Evolutionary conservation across 2,888 invertebrate genomes (phyloP), one percentile per base, ranked within the genome.

Genomic region (Pachymerium ferrugineum): DNA sequence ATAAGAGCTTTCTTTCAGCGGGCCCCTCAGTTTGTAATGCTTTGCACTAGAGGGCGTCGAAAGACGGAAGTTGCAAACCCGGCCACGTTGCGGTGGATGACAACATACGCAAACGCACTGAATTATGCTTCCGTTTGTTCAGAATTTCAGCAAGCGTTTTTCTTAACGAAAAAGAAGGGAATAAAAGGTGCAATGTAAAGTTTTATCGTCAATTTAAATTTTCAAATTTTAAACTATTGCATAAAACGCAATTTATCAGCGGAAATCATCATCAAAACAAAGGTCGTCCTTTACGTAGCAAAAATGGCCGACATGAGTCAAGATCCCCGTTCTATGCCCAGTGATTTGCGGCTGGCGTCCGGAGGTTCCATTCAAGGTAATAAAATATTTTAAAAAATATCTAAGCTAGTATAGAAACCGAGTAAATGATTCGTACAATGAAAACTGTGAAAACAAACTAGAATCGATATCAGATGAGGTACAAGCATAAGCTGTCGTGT

Each of bases 41-140:
- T 2, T 8, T 5, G 4, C 47, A 54, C 47, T 10, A 54, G 47
- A n/a, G 19, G 14, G 16, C 47, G 10, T 22, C 16, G 12, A n/a
- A 62, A 25, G 16, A 12, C 38, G 38, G 38, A 38, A 38, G 6
- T 14, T n/a, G 38, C 4, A 38, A 38, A 38, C 12, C 38, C 62
- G 62, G 62, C 62, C 62, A 62, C 62, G 62, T 62, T 62, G 62
- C 62, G 62, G 62, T n/a, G 62, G 28, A 62, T 25, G 62, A 62
- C 62, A 62, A n/a, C 10, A 10, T 25, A 19, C 38, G 8, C 38
- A 10, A 38, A 38, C 38, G 16, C n/a, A 22, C n/a, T 19, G 47
- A 22, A 16, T 42, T 16, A n/a, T 1, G n/a, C n/a, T 42, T 42
- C 47, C 47, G 47, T 22, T 47, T 47, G 10, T 47, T 47, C 47